Evolutionary conservation across 2,797 vertebrate species (phyloP).

Genomic region (Tragelaphus oryx): DNA sequence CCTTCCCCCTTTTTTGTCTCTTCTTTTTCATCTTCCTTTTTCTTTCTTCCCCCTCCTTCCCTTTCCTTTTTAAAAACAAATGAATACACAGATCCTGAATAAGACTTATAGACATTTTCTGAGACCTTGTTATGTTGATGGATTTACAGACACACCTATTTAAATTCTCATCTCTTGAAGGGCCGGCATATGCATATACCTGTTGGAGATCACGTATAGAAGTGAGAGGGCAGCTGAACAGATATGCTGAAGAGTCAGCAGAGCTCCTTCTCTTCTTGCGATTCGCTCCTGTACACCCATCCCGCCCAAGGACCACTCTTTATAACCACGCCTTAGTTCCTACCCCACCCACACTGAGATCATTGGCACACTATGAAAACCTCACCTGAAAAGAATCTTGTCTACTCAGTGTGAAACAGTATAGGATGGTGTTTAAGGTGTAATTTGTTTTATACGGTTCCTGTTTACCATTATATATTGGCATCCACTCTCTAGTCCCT

Average conservation of each 20-base stretch:
- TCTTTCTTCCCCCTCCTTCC: too few species aligned
- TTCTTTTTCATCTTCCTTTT: not conserved
- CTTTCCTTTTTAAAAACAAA: not conserved
- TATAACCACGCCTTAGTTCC: not conserved
- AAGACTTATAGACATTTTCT: not conserved
- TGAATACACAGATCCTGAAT: not conserved
- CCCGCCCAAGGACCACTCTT: not conserved
- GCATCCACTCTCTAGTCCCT: not conserved
- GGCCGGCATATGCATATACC: not conserved
- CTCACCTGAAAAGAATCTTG: not conserved
- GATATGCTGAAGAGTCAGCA: not conserved
- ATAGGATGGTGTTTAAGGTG: constrained; percentile 11
- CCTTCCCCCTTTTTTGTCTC: fast-evolving
- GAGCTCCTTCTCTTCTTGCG: not conserved
- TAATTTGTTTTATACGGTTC: not conserved
- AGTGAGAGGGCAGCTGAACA: not conserved
- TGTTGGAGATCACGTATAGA: not conserved
- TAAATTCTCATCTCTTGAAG: not conserved
- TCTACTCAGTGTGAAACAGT: not conserved
- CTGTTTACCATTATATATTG: not conserved
- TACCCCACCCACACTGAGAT: not conserved
- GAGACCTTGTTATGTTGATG: not conserved
- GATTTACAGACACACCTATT: not conserved
- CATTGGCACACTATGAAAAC: not conserved
- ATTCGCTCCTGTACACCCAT: too few species aligned